phyloP scores from a whole-genome alignment of 2,797 vertebrate genomes.

The Micromesistius poutassou region DNA sequence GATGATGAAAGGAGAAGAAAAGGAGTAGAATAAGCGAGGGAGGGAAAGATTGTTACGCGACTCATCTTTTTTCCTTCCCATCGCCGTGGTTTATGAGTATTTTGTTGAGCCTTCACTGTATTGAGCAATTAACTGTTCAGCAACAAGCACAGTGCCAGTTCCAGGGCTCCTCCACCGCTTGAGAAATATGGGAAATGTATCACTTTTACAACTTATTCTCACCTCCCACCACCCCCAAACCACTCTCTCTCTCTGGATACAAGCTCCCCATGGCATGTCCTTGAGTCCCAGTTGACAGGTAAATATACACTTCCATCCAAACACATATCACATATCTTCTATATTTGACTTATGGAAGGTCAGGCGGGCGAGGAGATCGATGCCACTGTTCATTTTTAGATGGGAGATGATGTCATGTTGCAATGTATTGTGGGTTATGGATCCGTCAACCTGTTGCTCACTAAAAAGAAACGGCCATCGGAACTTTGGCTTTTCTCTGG shows the following conservation, averaged over 20 bases:
- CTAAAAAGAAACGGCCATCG: constrained; percentile 21
- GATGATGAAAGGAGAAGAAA: constrained; percentile 31
- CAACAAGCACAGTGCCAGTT: constrained; percentile 63
- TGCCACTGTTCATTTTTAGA: constrained; percentile 62
- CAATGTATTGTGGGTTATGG: constrained; percentile 43
- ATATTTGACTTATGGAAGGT: constrained; percentile 61
- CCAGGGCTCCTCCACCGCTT: constrained; percentile 40
- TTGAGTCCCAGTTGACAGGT: constrained; percentile 63
- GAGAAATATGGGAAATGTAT: constrained; percentile 60
- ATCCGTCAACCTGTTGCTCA: constrained; percentile 53
- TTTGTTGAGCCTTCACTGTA: constrained; percentile 66
- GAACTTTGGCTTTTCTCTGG: not conserved
- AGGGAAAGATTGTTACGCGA: constrained; percentile 3
- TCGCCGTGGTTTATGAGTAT: constrained; percentile 63
- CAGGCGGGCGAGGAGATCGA: constrained; percentile 55
- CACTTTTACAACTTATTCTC: constrained; percentile 69
- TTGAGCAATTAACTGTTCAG: constrained; percentile 73
- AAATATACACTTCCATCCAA: constrained; percentile 69
- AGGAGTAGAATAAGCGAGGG: constrained; percentile 9
- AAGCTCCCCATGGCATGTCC: constrained; percentile 49
- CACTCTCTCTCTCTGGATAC: constrained; percentile 46
- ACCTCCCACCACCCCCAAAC: constrained; percentile 44
- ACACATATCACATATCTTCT: constrained; percentile 57
- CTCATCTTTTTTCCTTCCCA: constrained; percentile 19
- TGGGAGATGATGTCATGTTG: constrained; percentile 62